Evolutionary conservation across 2,888 invertebrate species (phyloP).

Genomic region (Rotaria magnacalcarata): DNA sequence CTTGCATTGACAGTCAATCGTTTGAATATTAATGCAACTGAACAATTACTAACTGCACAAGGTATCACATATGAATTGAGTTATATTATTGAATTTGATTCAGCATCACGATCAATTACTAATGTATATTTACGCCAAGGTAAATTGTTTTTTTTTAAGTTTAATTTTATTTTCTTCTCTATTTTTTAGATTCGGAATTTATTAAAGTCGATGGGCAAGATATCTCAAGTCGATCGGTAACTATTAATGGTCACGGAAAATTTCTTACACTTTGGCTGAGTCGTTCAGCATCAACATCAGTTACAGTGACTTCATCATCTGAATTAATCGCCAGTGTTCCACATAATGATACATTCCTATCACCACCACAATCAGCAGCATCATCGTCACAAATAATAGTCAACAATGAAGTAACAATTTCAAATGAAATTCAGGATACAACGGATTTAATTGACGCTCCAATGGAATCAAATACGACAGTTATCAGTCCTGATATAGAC

Average conservation of each 20-base stretch:
- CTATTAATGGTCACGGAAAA: conserved; percentile 1
- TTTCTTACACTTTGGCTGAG: not conserved
- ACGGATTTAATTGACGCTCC: not conserved
- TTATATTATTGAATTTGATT: not conserved
- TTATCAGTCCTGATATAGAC: not conserved
- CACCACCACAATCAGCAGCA: not conserved
- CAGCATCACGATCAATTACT: not conserved
- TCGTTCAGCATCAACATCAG: not conserved
- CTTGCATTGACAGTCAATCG: not conserved
- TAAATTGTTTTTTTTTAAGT: not conserved
- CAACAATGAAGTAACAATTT: not conserved
- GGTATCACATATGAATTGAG: not conserved
- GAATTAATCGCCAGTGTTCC: not conserved
- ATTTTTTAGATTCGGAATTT: not conserved
- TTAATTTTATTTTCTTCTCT: not conserved
- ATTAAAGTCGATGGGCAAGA: not conserved
- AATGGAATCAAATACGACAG: not conserved
- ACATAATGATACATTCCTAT: not conserved
- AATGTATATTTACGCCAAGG: conserved; percentile 5
- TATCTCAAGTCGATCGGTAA: not conserved
- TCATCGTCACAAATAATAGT: not conserved
- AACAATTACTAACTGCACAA: not conserved
- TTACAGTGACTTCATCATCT: not conserved
- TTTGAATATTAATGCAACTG: not conserved
- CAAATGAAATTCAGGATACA: not conserved